Evolutionary conservation across 2,888 invertebrate species (phyloP), one percentile per base, ranked within the genome.

Genomic region (Unio delphinus): DNA sequence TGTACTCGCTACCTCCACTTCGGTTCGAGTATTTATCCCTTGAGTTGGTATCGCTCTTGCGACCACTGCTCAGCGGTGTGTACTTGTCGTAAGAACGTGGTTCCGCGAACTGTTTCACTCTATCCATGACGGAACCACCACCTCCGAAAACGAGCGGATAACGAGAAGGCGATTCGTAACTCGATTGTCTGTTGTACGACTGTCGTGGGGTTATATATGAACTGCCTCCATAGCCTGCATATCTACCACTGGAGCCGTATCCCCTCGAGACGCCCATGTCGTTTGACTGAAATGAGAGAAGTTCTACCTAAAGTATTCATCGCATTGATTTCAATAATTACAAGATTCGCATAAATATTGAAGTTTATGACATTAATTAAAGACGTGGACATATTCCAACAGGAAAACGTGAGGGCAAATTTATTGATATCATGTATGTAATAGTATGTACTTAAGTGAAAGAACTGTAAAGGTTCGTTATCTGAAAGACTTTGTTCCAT

Each of bases 191-290:
- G 69, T 73, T 73, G 56, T 34, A 64, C 30, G 75, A 69, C 57
- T 70, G 34, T 6, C 61, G 74, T 57, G 77, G 72, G 17, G 62
- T 69, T 61, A 76, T 75, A 78, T 80, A 78, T 8, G 45, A 45
- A 11, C 45, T 45, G 45, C 45, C 45, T 11, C 45, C 76, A 61
- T 79, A 72, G 18, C 80, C 80, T 45, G 11, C 45, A 45, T 11
- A 45, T 45, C 75, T 69, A 67, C 69, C 65, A 23, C 77, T 73
- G 55, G 77, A 66, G 60, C 80, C 79, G 75, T 84, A 83, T 60
- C 83, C 80, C 65, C 83, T 84, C 64, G 84, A 80, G 76, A 86
- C 80, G 67, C 86, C 86, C 84, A 86, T 83, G 72, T 86, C 86
- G 79, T 84, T 84, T 59, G 78, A 66, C 86, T 86, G 83, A 63